A percentile compares a stretch with the other conserved stretches of the same genome.
These are phyloP conservation scores for Miniopterus natalensis DNA, from an alignment of 2,113 vertebrate species.

Conservation along the genomic window DNA sequence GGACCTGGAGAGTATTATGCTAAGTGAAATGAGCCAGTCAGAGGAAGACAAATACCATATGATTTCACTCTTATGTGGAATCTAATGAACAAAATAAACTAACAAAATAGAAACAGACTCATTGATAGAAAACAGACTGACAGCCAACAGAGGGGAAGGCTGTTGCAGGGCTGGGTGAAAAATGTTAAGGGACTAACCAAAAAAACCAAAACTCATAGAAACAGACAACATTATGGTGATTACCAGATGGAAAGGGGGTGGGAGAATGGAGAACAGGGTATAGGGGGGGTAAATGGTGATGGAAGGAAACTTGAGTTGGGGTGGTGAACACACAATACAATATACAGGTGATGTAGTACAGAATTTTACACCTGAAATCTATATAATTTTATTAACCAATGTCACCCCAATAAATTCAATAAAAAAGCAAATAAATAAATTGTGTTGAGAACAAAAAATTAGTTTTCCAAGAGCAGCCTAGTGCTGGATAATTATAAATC, in stretches of 20 bases:
- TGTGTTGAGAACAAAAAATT: not conserved
- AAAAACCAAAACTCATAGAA: not conserved
- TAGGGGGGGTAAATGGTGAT: not conserved
- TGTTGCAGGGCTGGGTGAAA: not conserved
- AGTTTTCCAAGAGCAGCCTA: constrained; percentile 41
- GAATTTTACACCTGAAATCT: not conserved
- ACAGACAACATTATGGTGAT: not conserved
- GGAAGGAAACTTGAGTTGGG: not conserved
- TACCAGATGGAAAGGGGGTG: not conserved
- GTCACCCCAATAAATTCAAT: not conserved
- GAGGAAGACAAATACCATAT: not conserved
- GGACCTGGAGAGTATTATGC: not conserved
- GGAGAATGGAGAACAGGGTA: not conserved
- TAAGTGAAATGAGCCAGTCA: not conserved
- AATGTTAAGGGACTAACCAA: not conserved
- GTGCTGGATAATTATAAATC: constrained; percentile 51
- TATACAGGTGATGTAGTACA: not conserved
- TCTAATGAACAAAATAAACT: not conserved
- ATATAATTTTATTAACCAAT: not conserved
- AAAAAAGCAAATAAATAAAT: not conserved
- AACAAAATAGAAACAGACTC: not conserved
- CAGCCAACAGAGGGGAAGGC: not conserved
- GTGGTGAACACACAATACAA: not conserved
- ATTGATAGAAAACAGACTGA: not conserved
- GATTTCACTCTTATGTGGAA: not conserved